phyloP scores from a whole-genome alignment of 1,140 invertebrate species.

The Saxidomus purpurata region DNA sequence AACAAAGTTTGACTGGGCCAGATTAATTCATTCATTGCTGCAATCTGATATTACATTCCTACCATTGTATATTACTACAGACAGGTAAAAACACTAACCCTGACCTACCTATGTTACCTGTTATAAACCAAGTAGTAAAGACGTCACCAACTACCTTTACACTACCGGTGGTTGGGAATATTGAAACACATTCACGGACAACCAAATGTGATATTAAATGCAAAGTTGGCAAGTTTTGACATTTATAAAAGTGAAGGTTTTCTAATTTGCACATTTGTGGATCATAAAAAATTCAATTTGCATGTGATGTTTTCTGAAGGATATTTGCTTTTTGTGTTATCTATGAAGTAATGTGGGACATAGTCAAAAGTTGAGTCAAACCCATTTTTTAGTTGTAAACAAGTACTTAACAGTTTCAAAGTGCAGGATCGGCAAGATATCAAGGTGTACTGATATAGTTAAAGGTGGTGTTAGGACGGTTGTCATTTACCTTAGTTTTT shows the following conservation, averaged over 20 bases:
- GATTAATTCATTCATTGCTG: background rate
- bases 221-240: slow-evolving; percentile 27
- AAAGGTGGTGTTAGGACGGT: background rate
- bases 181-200: background rate
- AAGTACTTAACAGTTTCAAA: background rate
- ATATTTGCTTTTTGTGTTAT: slow-evolving; percentile 22
- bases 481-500: background rate
- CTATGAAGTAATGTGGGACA: slow-evolving; percentile 15
- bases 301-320: background rate
- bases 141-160: background rate
- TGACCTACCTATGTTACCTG: background rate
- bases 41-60: background rate
- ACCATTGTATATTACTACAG: background rate
- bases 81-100: slow-evolving; percentile 16
- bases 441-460: background rate
- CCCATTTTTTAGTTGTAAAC: background rate
- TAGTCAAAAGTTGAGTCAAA: background rate
- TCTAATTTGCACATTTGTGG: slow-evolving; percentile 1
- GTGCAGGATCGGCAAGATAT: background rate
- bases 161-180: background rate
- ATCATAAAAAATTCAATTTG: slow-evolving; percentile 3
- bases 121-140: slow-evolving; percentile 19
- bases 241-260: slow-evolving; percentile 15
- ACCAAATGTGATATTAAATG: slow-evolving; percentile 36
- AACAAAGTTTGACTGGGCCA: background rate